Percentiles rank a stretch among this genome's conserved stretches.
Conservation (phyloP, 1,140 invertebrate genomes). For the Ceratoteleas bidentatus region DNA sequence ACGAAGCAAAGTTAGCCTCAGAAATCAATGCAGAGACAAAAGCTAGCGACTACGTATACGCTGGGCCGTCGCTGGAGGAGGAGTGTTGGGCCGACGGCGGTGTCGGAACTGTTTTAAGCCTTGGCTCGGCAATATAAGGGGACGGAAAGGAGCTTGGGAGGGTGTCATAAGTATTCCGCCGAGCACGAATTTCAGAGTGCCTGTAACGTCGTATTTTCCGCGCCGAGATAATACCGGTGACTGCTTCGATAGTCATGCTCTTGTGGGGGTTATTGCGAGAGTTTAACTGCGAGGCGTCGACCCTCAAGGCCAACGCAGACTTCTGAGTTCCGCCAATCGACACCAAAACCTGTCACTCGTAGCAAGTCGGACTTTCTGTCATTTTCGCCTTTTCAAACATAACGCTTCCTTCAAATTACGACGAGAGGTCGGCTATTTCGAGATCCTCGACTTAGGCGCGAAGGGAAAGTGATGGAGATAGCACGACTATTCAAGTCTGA, state of each 20-base stretch:
- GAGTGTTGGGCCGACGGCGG: too few relatives aligned
- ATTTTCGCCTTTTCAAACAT: conserved; percentile 43
- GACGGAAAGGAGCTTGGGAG: conserved; percentile 64
- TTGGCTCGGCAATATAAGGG: too few relatives aligned
- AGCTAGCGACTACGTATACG: too few relatives aligned
- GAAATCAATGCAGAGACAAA: too few relatives aligned
- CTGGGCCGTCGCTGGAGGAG: too few relatives aligned
- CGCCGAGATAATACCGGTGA: conserved; percentile 71
- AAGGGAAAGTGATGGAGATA: conserved; percentile 16
- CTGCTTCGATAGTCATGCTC: conserved; percentile 65
- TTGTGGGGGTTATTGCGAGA: conserved; percentile 58
- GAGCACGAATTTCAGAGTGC: conserved; percentile 67
- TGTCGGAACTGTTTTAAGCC: too few relatives aligned
- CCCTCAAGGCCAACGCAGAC: conserved; percentile 60
- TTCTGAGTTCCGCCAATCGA: conserved; percentile 49
- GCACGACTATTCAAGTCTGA: conserved; percentile 5
- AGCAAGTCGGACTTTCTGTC: conserved; percentile 29
- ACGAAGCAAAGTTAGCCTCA: too few relatives aligned
- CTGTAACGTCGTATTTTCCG: conserved; percentile 72
- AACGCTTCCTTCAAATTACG: conserved; percentile 34
- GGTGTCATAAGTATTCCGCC: conserved; percentile 73
- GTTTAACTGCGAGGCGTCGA: conserved; percentile 55
- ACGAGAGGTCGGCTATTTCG: conserved; percentile 11
- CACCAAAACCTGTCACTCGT: conserved; percentile 22
- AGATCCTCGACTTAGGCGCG: conserved; percentile 20